Base-by-base conservation (phyloP, 2,113 vertebrate species). In the Leptocoma aspasia region DNA sequence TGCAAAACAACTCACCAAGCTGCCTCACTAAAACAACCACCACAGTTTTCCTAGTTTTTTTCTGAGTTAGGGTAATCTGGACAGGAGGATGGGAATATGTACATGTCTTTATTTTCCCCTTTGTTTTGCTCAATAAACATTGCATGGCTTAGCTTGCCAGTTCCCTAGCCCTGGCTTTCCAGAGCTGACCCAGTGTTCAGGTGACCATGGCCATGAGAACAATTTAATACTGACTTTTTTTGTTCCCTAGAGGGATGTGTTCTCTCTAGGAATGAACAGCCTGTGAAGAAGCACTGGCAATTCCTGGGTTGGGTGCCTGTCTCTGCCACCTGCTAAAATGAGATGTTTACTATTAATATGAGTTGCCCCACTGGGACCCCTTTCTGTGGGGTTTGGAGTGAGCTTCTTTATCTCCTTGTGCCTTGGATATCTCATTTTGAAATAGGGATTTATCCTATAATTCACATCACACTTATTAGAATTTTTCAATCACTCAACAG, bases 401-500 rank as follows among this genome's bases (percentile, higher is more conserved):
- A 89, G 53, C 57, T 52, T 35, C 64, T 92, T 86, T 75, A 84
- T 68, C 6, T 3, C 65, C 56, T 68, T 18, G 9, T 4, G 3
- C 47, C 57, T 85, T 39, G 44, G 60, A 35, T 78, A 56, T 86
- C 68, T 92, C 52, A 21, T 93, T 81, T 68, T 41, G 53, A 92
- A 84, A 65, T 15, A 81, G 23, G 56, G 68, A 79, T 93, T 75
- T 86, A 22, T 78, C 42, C 86, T 75, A 4, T 89, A 90, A 86
- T 84, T 96, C 61, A 75, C 44, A 26, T 90, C 37, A 83, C 37
- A 39, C 39, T 52, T 56, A 94, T 95, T 95, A 89, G 72, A 75
- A 83, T 92, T 93, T 94, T 96, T 92, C 90, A 90, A 78, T 95
- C 90, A 89, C 86, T 94, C 93, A 83, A 33, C 49, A 83, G 88